Base-by-base conservation (phyloP, 2,113 vertebrate genomes). In the Cryptotis parvus region DNA sequence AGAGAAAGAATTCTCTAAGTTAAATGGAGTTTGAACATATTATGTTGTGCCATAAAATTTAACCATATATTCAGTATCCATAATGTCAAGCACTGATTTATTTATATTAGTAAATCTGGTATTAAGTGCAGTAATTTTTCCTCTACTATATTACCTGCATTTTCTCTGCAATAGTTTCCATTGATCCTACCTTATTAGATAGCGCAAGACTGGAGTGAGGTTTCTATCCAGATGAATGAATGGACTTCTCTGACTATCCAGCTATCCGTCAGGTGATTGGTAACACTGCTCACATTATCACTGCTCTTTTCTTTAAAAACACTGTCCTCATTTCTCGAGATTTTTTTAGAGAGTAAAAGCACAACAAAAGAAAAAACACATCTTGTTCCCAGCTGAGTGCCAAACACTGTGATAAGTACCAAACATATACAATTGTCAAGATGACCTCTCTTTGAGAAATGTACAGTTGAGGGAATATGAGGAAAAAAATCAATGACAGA, bases 201-300 rank as follows among this genome's bases (percentile, higher is more conserved):
- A 15, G 26, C 15, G 55, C 16, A 55, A 35, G 24, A 31, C 24
- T 66, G 16, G 24, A 39, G 20, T 55, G 27, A 35, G 29, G 43
- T 73, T 5, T 31, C 66, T 39, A 9, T 20, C 29, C 65, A 63
- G 65, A 49, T 83, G 20, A 27, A 11, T 33, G 14, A 89, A 35
- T 29, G 22, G 15, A 49, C 20, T 11, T 29, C 69, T 72, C 12
- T n/a, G 24, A 65, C n/a, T 58, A 66, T 26, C 15, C 4, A 66
- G 22, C 24, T 74, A n/a, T n/a, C 7, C 41, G 9, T 55, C 61
- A 58, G 16, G 20, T 58, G 4, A n/a, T 41, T 61, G 33, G 35
- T 26, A n/a, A 6, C 4, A 22, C 24, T 2, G 2, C 15, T 20
- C n/a, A 26, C 3, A 29, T 16, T 20, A 1, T 22, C 27, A 33